Base-by-base conservation (phyloP, 1,140 invertebrate species). In the Lepidurus apus region DNA sequence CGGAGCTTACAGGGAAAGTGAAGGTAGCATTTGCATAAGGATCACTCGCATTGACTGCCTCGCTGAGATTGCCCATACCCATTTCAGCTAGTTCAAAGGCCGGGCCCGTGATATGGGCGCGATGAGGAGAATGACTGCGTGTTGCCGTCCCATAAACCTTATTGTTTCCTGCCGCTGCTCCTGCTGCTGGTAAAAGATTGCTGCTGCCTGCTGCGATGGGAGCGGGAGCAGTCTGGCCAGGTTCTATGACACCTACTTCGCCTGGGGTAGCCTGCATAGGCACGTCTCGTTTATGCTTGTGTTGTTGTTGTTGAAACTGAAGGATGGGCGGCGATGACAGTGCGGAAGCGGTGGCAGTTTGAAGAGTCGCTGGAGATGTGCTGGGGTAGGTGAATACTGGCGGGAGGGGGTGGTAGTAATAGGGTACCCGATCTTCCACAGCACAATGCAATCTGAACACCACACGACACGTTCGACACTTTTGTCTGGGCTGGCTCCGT, bases 101-200 rank as follows among this genome's bases (percentile, higher is more conserved):
- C 53, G 53, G 53, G 53, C 53, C 53, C 53, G 13, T 65, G 9
- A 65, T 65, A 65, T 65, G 53, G 53, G 53, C 53, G 17, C 53
- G 53, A 21, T 65, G 53, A 17, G 53, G 21, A 11, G 53, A 65
- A 65, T 65, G 53, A 65, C 53, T 65, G 53, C 45, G 45, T 10
- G 45, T 10, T 17, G 45, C 45, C 6, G 45, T 47, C 10, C 53
- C 53, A 17, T 65, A 17, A 13, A 13, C 4, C 53, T 65, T 65
- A 65, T 65, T 21, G 53, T 65, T 65, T 65, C 53, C 53, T 65
- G 21, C 21, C 53, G 13, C 53, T 17, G 53, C 17, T 65, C 21
- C 53, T 65, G 53, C 53, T 65, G 9, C 53, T 65, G 53, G 53
- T 65, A 65, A 65, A 65, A 65, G 53, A 65, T 65, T 65, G 21